phyloP scores from a whole-genome alignment of 2,113 vertebrate genomes.

The Chloropsis cyanopogon region DNA sequence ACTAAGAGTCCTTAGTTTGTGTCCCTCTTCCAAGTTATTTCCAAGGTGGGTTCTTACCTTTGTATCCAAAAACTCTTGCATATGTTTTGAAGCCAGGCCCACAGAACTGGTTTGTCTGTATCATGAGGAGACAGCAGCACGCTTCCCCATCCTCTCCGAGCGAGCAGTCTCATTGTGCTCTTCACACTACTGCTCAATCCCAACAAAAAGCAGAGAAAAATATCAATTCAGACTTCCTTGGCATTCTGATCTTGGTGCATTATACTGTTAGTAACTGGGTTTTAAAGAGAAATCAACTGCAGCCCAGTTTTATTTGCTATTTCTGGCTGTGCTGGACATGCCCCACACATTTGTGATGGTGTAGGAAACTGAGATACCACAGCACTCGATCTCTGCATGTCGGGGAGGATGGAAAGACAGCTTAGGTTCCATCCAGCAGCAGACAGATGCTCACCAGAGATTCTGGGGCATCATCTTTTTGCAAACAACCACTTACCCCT shows the following conservation, averaged over 20 bases:
- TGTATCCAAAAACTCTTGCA: background rate
- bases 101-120: accelerated
- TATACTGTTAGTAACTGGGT: background rate
- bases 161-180: background rate
- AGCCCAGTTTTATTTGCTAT: background rate
- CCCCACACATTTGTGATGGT: accelerated
- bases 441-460: background rate
- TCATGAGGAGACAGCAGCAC: accelerated
- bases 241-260: background rate
- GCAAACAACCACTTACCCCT: background rate
- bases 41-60: background rate
- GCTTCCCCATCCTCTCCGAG: background rate
- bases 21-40: background rate
- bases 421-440: background rate
- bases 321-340: background rate
- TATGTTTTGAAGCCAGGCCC: background rate
- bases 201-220: background rate
- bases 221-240: background rate
- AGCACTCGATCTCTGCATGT: background rate
- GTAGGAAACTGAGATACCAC: background rate
- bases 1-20: background rate
- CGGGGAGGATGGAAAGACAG: background rate
- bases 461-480: background rate
- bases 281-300: background rate
- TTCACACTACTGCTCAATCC: background rate